Conservation (phyloP, 2,797 vertebrate species). For the Macropodus opercularis region DNA sequence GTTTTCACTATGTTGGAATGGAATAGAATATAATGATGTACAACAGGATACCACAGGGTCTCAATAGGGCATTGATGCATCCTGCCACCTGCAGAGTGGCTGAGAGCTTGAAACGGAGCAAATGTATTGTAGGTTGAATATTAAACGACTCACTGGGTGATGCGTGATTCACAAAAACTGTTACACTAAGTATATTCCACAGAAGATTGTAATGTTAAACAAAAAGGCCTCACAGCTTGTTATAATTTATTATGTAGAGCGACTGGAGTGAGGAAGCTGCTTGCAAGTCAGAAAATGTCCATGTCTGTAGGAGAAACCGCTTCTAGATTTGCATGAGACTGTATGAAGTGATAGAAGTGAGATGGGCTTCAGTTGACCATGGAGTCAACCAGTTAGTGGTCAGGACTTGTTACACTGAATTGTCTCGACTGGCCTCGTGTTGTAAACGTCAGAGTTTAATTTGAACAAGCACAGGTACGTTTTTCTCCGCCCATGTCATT, state of each 20-base stretch:
- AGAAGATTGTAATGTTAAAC: neutral
- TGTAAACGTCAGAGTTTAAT: slow-evolving; percentile 8
- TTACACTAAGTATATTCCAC: no score
- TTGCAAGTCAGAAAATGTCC: neutral
- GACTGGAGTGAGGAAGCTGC: neutral
- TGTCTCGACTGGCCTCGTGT: neutral
- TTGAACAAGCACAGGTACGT: neutral
- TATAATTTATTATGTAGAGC: slow-evolving; percentile 4
- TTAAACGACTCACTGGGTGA: neutral
- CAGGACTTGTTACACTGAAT: no score
- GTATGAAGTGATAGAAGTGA: neutral
- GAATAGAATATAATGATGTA: neutral
- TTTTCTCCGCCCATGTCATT: no score
- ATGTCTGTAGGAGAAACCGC: neutral
- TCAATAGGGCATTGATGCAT: no score
- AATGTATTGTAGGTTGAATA: neutral
- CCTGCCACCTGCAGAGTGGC: neutral
- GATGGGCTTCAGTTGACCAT: neutral
- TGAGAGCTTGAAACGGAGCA: neutral
- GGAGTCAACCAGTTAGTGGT: neutral
- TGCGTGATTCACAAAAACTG: neutral
- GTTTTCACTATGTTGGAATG: no score
- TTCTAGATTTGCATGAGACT: slow-evolving; percentile 11
- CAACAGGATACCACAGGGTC: no score
- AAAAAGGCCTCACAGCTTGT: neutral